Evolutionary conservation across 2,888 invertebrate genomes (phyloP).

Genomic region (Lasioglossum calceatum): DNA sequence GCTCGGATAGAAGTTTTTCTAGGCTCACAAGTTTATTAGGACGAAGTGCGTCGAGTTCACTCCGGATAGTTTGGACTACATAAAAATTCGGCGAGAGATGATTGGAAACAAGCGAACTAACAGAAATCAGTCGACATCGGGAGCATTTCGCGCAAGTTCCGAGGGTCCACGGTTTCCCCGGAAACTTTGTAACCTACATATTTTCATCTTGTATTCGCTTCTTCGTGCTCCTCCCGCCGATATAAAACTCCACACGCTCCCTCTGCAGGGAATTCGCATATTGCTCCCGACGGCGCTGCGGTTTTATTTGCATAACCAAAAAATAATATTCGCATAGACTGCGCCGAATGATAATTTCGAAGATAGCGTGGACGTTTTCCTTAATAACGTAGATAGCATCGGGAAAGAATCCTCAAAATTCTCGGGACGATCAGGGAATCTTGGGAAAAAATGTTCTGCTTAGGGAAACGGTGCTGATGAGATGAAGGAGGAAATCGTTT

Average conservation of each 20-base stretch:
- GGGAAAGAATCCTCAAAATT: not conserved
- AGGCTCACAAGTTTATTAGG: not conserved
- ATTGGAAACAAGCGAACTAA: slow-evolving; percentile 2
- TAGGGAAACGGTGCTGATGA: not conserved
- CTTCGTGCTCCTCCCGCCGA: slow-evolving; percentile 20
- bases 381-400: slow-evolving; percentile 17
- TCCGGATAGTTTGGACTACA: not conserved
- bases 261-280: slow-evolving; percentile 48
- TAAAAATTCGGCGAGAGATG: not conserved
- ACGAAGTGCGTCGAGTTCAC: not conserved
- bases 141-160: not conserved
- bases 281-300: slow-evolving; percentile 38
- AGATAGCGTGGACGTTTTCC: slow-evolving; percentile 21
- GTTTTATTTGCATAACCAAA: slow-evolving; percentile 54
- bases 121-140: slow-evolving; percentile 11
- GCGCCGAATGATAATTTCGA: slow-evolving; percentile 47
- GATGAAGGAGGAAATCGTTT: not conserved
- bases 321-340: slow-evolving; percentile 44
- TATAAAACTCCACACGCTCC: slow-evolving; percentile 43
- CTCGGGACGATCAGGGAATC: not conserved
- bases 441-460: not conserved
- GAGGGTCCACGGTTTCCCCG: not conserved
- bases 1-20: not conserved
- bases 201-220: slow-evolving; percentile 46
- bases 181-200: slow-evolving; percentile 37